Conservation (phyloP, 2,797 vertebrate genomes). For the Adrianichthys oophorus region DNA sequence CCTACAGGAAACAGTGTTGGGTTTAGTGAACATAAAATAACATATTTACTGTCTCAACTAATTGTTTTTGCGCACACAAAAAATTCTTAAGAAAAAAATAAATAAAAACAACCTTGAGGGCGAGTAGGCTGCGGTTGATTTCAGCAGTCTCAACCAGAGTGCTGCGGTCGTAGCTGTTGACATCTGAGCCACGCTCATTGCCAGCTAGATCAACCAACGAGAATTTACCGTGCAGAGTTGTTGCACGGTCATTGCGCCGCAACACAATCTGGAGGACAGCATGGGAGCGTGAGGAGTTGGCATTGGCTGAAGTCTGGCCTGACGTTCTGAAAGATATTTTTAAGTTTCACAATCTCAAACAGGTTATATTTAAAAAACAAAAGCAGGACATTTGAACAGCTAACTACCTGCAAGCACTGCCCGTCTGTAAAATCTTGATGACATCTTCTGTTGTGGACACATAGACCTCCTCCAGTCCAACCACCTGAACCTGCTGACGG, state of each 20-base stretch:
- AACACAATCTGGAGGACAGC: slow-evolving; percentile 94
- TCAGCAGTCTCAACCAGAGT: slow-evolving; percentile 92
- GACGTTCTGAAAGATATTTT: slow-evolving; percentile 82
- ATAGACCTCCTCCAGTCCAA: slow-evolving; percentile 87
- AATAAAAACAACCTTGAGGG: slow-evolving; percentile 85
- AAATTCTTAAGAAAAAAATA: neutral
- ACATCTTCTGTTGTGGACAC: slow-evolving; percentile 88
- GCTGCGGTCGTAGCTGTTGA: slow-evolving; percentile 88
- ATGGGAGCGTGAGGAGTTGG: slow-evolving; percentile 93
- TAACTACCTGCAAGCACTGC: slow-evolving; percentile 90
- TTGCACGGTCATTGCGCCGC: slow-evolving; percentile 71
- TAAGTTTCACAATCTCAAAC: neutral
- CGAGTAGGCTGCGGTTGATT: slow-evolving; percentile 96
- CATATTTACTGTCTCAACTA: no score
- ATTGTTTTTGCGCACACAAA: no score
- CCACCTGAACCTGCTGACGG: slow-evolving; percentile 93
- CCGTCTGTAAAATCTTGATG: slow-evolving; percentile 87
- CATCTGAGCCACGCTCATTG: slow-evolving; percentile 92
- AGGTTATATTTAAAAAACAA: neutral
- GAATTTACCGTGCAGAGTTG: slow-evolving; percentile 88
- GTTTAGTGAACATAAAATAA: no score
- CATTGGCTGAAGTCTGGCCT: slow-evolving; percentile 93
- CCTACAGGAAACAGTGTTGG: slow-evolving; percentile 69
- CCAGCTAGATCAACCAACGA: slow-evolving; percentile 95
- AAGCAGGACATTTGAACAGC: neutral